Evolutionary conservation across 2,113 vertebrate genomes (phyloP), one percentile per base, ranked within the genome.

Genomic region (Amphilophus citrinellus): DNA sequence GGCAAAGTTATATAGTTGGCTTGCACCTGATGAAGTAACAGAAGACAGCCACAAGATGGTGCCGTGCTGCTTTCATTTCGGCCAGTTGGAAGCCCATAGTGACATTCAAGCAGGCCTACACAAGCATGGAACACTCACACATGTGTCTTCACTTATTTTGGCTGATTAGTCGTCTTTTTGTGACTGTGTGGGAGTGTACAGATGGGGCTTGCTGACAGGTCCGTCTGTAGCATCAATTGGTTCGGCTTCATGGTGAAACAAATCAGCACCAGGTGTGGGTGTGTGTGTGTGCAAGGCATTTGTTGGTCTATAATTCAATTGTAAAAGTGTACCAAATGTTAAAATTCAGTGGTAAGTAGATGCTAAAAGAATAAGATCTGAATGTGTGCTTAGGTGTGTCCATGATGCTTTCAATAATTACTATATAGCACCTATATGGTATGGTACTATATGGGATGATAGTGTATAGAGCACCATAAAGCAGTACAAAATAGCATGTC

Each of bases 21-120:
- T 39, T 32, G 22, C 18, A 17, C 27, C 61, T 9, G 7, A 32
- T 53, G 75, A 17, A 84, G 53, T 83, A 27, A 27, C 78, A 66
- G 1, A 6, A 37, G 58, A 9, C 17, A 17, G n/a, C 89, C 92
- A 88, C 71, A 27, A 85, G 92, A 83, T 89, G 91, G 89, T 1
- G 60, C 56, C 22, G 61, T 27, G 6, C 24, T 37, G 42, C 53
- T 39, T 73, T 75, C 1, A 5, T 27, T 37, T 42, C 18, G 1
- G 11, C 9, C 18, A 60, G 37, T 18, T 37, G 77, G 24, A 32
- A n/a, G 10, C 2, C 9, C 7, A 15, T 22, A 10, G 10, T 20
- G 2, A 61, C 15, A 2, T 63, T 27, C 20, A 18, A 53, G 66
- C 24, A 73, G 50, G 56, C 18, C 27, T 32, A 6, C 37, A 2